Evolutionary conservation across 2,888 invertebrate genomes (phyloP).

Genomic region (Caenorhabditis panamensis): DNA sequence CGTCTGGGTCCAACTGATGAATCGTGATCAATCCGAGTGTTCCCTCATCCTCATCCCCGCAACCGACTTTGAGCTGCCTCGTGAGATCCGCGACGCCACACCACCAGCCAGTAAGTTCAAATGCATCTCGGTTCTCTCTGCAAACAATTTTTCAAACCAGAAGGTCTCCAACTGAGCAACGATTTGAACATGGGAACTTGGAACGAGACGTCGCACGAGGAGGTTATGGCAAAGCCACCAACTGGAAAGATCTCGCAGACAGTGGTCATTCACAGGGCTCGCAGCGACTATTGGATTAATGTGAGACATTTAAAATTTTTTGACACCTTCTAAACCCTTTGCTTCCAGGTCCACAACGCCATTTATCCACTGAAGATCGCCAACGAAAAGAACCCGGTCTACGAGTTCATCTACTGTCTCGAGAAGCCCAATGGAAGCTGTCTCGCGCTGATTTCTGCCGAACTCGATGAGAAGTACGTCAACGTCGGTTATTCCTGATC

Average conservation of each 20-base stretch:
- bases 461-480: conserved; percentile 29
- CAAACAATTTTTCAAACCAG: conserved; percentile 27
- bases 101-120: conserved; percentile 17
- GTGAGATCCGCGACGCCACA: conserved; percentile 5
- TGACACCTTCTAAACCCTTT: neutral
- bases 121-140: neutral
- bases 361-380: conserved; percentile 56
- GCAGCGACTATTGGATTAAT: conserved; percentile 54
- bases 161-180: conserved; percentile 22
- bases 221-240: conserved; percentile 28
- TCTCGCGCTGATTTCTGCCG: conserved; percentile 20
- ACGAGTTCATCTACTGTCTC: conserved; percentile 54
- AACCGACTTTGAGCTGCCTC: conserved; percentile 54
- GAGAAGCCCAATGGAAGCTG: conserved; percentile 38
- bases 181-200: conserved; percentile 40
- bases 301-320: conserved; percentile 27
- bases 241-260: conserved; percentile 9
- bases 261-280: conserved; percentile 11
- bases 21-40: conserved; percentile 68
- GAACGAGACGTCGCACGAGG: conserved; percentile 11
- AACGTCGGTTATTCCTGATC: neutral
- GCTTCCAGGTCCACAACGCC: conserved; percentile 60
- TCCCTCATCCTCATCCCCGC: conserved; percentile 68
- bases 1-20: conserved; percentile 71
- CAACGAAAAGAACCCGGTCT: conserved; percentile 42